phyloP scores from a whole-genome alignment of 2,888 invertebrate species.

The Cordilura impudica region DNA sequence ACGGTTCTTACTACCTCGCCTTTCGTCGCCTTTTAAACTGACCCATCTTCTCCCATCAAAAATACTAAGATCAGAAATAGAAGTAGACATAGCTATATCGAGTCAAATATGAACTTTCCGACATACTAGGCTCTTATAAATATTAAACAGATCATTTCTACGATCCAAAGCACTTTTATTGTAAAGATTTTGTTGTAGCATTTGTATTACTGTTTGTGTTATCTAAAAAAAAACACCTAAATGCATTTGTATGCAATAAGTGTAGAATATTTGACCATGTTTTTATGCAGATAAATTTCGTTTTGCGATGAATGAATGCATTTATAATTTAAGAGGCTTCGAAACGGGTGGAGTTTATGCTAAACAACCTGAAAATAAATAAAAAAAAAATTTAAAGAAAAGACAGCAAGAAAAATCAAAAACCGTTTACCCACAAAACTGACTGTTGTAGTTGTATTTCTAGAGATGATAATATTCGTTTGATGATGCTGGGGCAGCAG shows the following conservation, averaged over 20 bases:
- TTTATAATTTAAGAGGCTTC: conserved; percentile 45
- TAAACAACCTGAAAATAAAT: conserved; percentile 34
- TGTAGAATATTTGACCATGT: conserved; percentile 42
- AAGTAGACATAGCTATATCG: too few species aligned
- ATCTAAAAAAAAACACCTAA: conserved; percentile 7
- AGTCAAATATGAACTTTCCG: too few species aligned
- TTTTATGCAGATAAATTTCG: conserved; percentile 56
- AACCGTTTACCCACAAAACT: conserved; percentile 14
- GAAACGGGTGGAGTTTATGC: conserved; percentile 62
- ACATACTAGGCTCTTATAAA: too few species aligned
- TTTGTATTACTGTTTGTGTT: neutral
- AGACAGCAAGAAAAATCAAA: conserved; percentile 11
- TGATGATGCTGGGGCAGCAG: conserved; percentile 31
- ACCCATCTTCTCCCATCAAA: too few species aligned
- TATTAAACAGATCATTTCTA: too few species aligned
- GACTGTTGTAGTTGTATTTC: conserved; percentile 1
- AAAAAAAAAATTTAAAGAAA: conserved; percentile 9
- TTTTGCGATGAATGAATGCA: conserved; percentile 49
- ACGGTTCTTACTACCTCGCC: too few species aligned
- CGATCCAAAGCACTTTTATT: too few species aligned
- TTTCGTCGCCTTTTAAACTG: too few species aligned
- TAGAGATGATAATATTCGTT: neutral
- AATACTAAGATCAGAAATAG: too few species aligned
- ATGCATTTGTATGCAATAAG: neutral
- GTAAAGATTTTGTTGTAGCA: too few species aligned